phyloP scores from a whole-genome alignment of 1,140 invertebrate genomes.

The Brachionus paranguensis region DNA sequence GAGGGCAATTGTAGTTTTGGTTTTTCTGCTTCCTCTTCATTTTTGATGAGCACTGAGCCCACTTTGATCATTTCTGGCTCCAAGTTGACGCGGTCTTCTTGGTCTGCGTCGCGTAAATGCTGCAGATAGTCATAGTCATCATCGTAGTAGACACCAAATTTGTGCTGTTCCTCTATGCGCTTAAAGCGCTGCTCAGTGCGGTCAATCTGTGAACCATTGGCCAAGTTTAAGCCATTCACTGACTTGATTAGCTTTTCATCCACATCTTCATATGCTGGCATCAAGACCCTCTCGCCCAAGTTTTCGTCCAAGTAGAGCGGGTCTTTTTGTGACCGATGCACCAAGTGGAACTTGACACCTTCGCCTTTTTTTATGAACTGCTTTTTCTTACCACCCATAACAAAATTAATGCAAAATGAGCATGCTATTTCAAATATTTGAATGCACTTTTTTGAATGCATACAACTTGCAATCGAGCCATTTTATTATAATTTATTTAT shows the following conservation, averaged over 20 bases:
- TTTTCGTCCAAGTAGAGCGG: conserved; percentile 77
- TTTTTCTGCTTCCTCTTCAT: conserved; percentile 22
- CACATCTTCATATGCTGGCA: conserved; percentile 48
- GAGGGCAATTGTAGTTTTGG: conserved; percentile 67
- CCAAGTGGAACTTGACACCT: conserved; percentile 80
- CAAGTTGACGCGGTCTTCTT: neutral
- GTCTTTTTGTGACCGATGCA: conserved; percentile 85
- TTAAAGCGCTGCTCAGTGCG: neutral
- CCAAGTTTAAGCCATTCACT: conserved; percentile 41
- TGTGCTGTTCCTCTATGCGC: conserved; percentile 69
- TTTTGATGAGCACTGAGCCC: conserved; percentile 11
- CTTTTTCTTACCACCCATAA: conserved; percentile 59
- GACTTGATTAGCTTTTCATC: conserved; percentile 39
- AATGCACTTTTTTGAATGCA: neutral
- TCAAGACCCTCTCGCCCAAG: conserved; percentile 76
- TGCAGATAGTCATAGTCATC: conserved; percentile 93
- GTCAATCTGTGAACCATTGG: neutral
- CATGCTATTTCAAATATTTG: neutral
- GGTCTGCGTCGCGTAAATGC: conserved; percentile 67
- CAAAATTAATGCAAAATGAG: conserved; percentile 3
- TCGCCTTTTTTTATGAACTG: conserved; percentile 87
- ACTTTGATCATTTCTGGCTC: conserved; percentile 8
- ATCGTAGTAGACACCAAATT: conserved; percentile 90
- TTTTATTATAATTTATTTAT: too few relatives aligned
- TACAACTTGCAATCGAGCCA: too few relatives aligned